Conservation (phyloP, 2,797 vertebrate genomes). For the Acanthiza pusilla region DNA sequence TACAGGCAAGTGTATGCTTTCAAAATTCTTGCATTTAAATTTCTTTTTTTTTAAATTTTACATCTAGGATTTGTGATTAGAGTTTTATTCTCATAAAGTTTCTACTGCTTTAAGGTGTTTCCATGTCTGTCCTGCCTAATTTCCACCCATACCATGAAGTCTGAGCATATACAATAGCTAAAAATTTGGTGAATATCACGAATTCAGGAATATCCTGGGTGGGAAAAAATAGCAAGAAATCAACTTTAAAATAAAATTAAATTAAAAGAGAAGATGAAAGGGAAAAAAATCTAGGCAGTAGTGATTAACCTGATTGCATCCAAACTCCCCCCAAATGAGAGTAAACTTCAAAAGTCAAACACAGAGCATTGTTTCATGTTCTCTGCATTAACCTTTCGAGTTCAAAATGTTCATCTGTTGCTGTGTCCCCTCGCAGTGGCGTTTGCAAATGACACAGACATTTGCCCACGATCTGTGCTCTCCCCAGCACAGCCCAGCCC, state of each 20-base stretch:
- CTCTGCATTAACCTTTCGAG: conserved; percentile 10
- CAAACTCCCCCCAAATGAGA: background rate
- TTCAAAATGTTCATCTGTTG: background rate
- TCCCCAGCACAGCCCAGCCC: background rate
- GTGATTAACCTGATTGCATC: background rate
- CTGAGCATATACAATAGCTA: background rate
- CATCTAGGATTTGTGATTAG: background rate
- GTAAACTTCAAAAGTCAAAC: background rate
- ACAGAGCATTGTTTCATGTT: background rate
- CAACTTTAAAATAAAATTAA: background rate
- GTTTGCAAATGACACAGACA: conserved; percentile 11
- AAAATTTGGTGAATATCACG: background rate
- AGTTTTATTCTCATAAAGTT: background rate
- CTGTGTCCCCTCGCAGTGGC: background rate
- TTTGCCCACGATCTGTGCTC: background rate
- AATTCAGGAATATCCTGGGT: background rate
- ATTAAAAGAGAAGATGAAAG: background rate
- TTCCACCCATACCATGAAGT: background rate
- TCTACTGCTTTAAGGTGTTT: background rate
- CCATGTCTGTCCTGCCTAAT: background rate
- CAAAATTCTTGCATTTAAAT: background rate
- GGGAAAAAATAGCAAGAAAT: background rate
- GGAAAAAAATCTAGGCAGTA: background rate
- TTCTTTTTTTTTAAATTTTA: background rate
- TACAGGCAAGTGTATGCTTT: background rate